Base-by-base conservation (phyloP, 2,888 invertebrate genomes). In the Drosophila picticornis region DNA sequence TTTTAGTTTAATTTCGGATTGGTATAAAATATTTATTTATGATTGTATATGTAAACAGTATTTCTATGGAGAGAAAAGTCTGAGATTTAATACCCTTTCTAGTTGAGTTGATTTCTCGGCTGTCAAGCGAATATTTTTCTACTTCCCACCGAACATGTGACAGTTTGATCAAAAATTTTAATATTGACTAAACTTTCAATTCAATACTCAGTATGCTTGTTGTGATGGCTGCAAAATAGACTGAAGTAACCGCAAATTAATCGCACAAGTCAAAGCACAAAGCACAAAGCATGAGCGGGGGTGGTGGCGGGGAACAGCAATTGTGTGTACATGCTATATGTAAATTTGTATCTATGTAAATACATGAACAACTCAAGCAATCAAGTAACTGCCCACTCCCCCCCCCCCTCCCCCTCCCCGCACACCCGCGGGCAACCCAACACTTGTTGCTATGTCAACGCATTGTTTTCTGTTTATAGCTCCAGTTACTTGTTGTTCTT, bases 361-460 rank as follows among this genome's bases (percentile, higher is more conserved):
- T 34, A 46, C 51, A 71, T 32, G 31, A 10, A 40, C 29, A 53
- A 38, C 46, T 11, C 11, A 38, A 22, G 29, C 52, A 40, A 46
- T 11, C 48, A 53, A 46, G n/a, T 59, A 73, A 57, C 60, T 4
- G 19, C 2, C n/a, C n/a, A n/a, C n/a, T n/a, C n/a, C n/a, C n/a
- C n/a, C n/a, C n/a, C n/a, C n/a, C n/a, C n/a, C n/a, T n/a, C n/a
- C n/a, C n/a, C n/a, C n/a, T n/a, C n/a, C 31, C 31, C 29, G 19
- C 34, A 0, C 32, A 43, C 27, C 11, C 31, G 31, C 9, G 13
- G 27, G 9, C 40, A 38, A 40, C 40, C 59, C 79, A 69, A 74
- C 82, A 87, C 87, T 90, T 90, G 87, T 87, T 87, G 90, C 87
- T 79, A 90, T 90, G 87, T 75, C 89, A 90, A 86, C 88, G 77